Evolutionary conservation across 2,797 vertebrate species (phyloP).

Genomic region (Anguilla anguilla): DNA sequence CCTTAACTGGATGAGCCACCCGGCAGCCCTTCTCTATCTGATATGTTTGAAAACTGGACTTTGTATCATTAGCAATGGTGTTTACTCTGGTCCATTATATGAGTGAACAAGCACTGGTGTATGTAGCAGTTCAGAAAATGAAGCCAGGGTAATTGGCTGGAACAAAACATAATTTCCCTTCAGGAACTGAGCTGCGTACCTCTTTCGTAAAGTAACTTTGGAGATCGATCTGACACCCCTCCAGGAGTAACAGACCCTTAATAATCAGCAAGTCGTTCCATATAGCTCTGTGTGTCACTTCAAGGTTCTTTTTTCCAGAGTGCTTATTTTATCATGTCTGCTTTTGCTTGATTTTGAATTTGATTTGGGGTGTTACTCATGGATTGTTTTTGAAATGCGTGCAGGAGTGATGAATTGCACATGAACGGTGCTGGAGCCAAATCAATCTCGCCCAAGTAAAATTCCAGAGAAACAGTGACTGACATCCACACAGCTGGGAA

Average conservation of each 20-base stretch:
- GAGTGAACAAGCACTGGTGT: background rate
- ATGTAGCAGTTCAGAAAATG: background rate
- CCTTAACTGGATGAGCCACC: background rate
- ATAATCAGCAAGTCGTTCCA: background rate
- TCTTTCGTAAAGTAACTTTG: background rate
- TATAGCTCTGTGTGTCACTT: background rate
- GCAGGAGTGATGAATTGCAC: conserved; percentile 27
- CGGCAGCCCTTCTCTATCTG: background rate
- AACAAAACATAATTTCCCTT: background rate
- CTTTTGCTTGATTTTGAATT: conserved; percentile 24
- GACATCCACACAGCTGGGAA: conserved; percentile 19
- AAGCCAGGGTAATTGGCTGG: background rate
- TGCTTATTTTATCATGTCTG: conserved; percentile 47
- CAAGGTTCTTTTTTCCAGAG: conserved; percentile 18
- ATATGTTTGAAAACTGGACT: background rate
- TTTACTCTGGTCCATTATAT: background rate
- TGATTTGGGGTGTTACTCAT: background rate
- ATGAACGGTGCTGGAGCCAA: conserved; percentile 3
- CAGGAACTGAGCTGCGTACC: background rate
- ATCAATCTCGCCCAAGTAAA: conserved; percentile 11
- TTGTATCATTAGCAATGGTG: background rate
- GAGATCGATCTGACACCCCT: background rate
- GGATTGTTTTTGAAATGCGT: conserved; percentile 1
- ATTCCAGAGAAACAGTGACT: conserved; percentile 37
- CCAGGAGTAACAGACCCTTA: background rate